A percentile compares a stretch with the other conserved stretches of the same genome.
These are phyloP conservation scores for Centrocercus urophasianus DNA, from an alignment of 2,113 vertebrate genomes.

Conservation along the genomic window DNA sequence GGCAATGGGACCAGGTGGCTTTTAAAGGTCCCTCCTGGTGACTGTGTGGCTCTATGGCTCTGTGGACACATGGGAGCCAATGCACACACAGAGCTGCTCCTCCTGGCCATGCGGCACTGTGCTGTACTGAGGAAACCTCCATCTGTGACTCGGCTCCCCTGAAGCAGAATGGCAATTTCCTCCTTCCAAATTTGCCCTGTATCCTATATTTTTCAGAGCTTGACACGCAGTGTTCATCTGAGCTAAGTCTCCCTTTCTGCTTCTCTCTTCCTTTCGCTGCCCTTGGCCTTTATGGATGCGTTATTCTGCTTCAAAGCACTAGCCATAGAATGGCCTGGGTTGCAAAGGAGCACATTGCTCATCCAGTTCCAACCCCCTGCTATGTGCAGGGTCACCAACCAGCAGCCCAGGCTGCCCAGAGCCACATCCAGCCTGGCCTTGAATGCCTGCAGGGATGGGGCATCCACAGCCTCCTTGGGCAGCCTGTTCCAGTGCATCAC, in stretches of 20 bases:
- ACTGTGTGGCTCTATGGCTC: background rate
- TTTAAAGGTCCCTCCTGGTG: background rate
- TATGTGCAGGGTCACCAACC: too few species aligned
- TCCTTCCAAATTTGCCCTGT: background rate
- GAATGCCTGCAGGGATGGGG: too few species aligned
- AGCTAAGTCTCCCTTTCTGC: background rate
- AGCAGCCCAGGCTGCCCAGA: too few species aligned
- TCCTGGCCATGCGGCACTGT: too few species aligned
- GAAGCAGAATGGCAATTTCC: background rate
- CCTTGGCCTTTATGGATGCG: background rate
- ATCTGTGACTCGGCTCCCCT: background rate
- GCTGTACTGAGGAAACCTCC: background rate
- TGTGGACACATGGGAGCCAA: background rate
- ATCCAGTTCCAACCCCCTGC: too few species aligned
- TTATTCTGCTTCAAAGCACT: background rate
- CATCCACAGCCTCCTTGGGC: too few species aligned
- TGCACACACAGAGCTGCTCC: background rate
- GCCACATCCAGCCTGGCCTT: too few species aligned
- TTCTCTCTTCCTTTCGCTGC: background rate
- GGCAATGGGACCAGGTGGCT: background rate
- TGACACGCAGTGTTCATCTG: background rate
- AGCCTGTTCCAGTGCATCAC: too few species aligned
- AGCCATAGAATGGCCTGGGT: background rate
- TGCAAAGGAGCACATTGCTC: too few species aligned
- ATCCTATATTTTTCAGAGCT: background rate